Evolutionary conservation across 2,113 vertebrate genomes (phyloP).

Genomic region (Melanerpes formicivorus): DNA sequence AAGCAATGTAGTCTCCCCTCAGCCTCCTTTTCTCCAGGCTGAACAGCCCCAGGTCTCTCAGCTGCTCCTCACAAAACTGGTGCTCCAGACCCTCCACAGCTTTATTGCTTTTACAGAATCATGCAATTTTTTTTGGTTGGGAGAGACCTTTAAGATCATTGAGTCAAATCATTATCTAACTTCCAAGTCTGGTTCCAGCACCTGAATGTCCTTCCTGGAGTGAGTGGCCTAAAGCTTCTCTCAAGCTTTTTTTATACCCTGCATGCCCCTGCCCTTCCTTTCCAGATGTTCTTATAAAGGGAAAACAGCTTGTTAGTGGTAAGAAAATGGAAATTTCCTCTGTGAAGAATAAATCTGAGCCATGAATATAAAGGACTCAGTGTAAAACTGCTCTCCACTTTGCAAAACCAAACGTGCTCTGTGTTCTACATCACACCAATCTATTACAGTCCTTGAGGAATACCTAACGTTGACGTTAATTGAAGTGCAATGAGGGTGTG

Average conservation of each 20-base stretch:
- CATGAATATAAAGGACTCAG: neutral
- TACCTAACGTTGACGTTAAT: neutral
- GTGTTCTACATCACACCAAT: neutral
- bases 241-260: neutral
- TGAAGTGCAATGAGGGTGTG: neutral
- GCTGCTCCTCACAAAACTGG: too few species aligned
- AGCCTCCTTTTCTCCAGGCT: too few species aligned
- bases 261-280: neutral
- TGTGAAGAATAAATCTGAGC: neutral
- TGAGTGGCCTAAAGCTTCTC: neutral
- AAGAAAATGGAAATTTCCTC: slow-evolving; percentile 27
- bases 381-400: neutral
- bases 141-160: too few species aligned
- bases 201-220: too few species aligned
- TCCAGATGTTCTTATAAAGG: neutral
- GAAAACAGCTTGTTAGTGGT: neutral
- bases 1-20: too few species aligned
- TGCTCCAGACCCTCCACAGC: too few species aligned
- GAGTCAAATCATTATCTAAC: too few species aligned
- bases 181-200: too few species aligned
- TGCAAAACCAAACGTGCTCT: neutral
- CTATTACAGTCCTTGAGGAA: neutral
- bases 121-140: too few species aligned
- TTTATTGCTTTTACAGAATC: too few species aligned
- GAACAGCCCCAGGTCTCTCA: too few species aligned